Evolutionary conservation across 64 coral and sea anemone genomes (phyloP).

Genomic region (Stichodactyla mertensii): DNA sequence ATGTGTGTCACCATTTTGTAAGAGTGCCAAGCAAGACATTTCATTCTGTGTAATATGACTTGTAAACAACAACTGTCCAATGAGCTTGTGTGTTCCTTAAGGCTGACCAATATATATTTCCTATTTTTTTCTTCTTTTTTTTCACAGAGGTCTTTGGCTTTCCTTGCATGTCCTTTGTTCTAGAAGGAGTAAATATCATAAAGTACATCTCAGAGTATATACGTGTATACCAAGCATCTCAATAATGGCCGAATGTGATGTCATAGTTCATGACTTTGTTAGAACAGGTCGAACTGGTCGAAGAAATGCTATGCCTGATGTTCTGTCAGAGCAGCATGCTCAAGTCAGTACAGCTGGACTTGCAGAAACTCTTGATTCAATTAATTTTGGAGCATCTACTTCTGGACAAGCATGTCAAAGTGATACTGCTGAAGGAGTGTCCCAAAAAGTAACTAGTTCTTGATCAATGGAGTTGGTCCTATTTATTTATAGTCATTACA

Average conservation of each 20-base stretch:
- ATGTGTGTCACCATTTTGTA: no score
- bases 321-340: slow-evolving; percentile 36
- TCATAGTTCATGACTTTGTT: slow-evolving; percentile 70
- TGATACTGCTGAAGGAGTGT: neutral
- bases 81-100: no score
- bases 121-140: no score
- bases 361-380: slow-evolving; percentile 63
- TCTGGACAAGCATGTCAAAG: slow-evolving; percentile 11
- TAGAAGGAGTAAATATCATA: neutral
- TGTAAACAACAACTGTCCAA: no score
- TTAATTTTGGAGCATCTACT: slow-evolving; percentile 41
- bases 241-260: slow-evolving; percentile 77
- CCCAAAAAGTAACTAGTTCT: neutral
- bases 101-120: no score
- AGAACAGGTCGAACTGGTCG: slow-evolving; percentile 77
- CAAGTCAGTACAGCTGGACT: slow-evolving; percentile 73
- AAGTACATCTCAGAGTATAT: neutral
- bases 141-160: no score
- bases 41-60: no score
- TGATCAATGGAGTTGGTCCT: neutral
- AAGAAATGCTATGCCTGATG: slow-evolving; percentile 80
- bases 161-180: neutral
- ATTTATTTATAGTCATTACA: neutral
- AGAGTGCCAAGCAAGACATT: no score
- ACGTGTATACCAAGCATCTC: neutral